Base-by-base conservation (phyloP, 1,140 invertebrate genomes). In the Ips typographus region DNA sequence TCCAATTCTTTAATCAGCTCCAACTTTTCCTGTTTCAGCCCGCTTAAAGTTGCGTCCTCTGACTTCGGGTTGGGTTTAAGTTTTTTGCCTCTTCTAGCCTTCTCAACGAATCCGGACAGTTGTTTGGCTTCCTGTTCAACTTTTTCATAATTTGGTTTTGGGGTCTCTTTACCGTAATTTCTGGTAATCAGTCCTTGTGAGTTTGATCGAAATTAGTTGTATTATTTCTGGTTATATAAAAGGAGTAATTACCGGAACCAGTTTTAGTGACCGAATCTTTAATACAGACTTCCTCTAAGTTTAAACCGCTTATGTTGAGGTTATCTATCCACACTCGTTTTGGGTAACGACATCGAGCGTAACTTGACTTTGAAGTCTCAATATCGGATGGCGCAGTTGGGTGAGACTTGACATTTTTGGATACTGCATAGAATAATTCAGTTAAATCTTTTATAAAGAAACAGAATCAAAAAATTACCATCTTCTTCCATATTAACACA, bases 261-360 rank as follows among this genome's bases (percentile, higher is more conserved):
- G 51, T 22, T 22, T 22, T 22, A 22, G 22, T 22, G 22, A 22
- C 51, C 6, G 6, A 4, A 4, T 2, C 37, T 58, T 40, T 58
- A 6, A 58, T 2, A 41, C 56, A 58, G 5, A 58, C 56, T 7
- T 58, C 40, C 6, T 58, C 56, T 41, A 58, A 39, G 3, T 38
- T 55, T 6, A 55, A 3, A 7, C 2, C 38, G 36, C 36, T 7
- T 4, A 5, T 58, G 40, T 40, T 58, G 2, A 36, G 7, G 36
- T 58, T 2, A 7, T 58, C 4, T 3, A 41, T 58, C 56, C 56
- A 58, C 6, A 58, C 56, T 41, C 1, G 5, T 40, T 58, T 58
- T 5, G 56, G 40, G 40, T 58, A 2, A 1, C 22, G 22, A 22
- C 22, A 22, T 22, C 22, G 22, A 22, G 22, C 22, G 22, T 22